Evolutionary conservation across 1,140 invertebrate genomes (phyloP).

Genomic region (Formica exsecta): DNA sequence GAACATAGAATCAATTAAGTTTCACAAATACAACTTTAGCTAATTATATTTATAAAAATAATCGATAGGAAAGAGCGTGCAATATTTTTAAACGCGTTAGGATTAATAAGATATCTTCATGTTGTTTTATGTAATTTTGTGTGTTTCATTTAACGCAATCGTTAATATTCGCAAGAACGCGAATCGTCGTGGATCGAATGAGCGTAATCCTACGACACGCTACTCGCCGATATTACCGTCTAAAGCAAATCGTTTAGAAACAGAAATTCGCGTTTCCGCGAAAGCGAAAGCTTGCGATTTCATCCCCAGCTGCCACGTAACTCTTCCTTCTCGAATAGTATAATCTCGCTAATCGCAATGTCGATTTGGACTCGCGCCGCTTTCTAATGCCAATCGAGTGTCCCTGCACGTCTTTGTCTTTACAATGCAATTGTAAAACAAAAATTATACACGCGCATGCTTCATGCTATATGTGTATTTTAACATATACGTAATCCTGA

Average conservation of each 20-base stretch:
- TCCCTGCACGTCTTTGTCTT: background rate
- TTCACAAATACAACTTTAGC: no score
- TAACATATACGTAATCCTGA: no score
- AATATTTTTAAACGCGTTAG: background rate
- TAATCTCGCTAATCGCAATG: conserved; percentile 44
- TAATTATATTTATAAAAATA: no score
- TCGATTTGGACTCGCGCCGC: conserved; percentile 16
- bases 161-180: conserved; percentile 2
- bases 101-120: background rate
- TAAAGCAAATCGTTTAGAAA: background rate
- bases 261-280: conserved; percentile 23
- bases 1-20: no score
- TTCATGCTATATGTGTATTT: background rate
- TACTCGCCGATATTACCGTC: conserved; percentile 10
- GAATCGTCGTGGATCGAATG: conserved; percentile 16
- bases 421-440: conserved; percentile 4
- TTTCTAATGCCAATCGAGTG: conserved; percentile 25
- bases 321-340: conserved; percentile 41
- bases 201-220: background rate
- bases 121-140: background rate
- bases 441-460: background rate
- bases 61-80: background rate
- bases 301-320: conserved; percentile 26
- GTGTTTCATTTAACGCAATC: background rate
- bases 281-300: conserved; percentile 56